Base-by-base conservation (phyloP, 2,888 invertebrate genomes). In the Hirtodrosophila duncani region DNA sequence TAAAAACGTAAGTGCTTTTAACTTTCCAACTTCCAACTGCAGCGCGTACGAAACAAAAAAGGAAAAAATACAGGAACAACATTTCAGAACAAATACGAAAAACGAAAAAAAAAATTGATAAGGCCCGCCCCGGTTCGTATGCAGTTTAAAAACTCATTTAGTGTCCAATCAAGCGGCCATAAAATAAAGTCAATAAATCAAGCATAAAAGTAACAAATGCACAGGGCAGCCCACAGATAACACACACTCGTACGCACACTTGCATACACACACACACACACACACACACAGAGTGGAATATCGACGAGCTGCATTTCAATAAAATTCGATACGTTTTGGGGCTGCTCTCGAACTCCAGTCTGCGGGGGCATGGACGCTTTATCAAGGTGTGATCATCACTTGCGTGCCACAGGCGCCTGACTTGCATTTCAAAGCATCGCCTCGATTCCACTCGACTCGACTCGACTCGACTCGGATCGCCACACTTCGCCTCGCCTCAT, bases 191-290 rank as follows among this genome's bases (percentile, higher is more conserved):
- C 82, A 74, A 74, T 74, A 74, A 74, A 74, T 74, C 72, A 74
- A 74, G 68, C 82, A 81, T 71, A 80, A 74, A 74, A 81, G 82
- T 81, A 80, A 74, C 80, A 74, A 81, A 74, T 80, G 77, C 82
- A 79, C 81, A 78, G 75, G n/a, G 46, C 69, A 81, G 81, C 74
- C 53, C 69, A 51, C 70, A 69, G 81, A 71, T 71, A 71, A 81
- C 70, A 39, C 55, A 59, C 49, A 57, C 52, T 43, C 50, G 17
- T 41, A 8, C 38, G 30, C 34, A 18, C 31, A 23, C 27, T 26
- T 31, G 23, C 29, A 43, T 10, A 49, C 11, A 23, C 29, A 30
- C 17, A 29, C 34, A 27, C 16, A 30, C 42, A 31, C 24, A 9
- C 33, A 39, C 24, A 33, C 38, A 20, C 17, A 30, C 44, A 33